Evolutionary conservation across 2,888 invertebrate species (phyloP), one percentile per base, ranked within the genome.

Genomic region (Labia minor): DNA sequence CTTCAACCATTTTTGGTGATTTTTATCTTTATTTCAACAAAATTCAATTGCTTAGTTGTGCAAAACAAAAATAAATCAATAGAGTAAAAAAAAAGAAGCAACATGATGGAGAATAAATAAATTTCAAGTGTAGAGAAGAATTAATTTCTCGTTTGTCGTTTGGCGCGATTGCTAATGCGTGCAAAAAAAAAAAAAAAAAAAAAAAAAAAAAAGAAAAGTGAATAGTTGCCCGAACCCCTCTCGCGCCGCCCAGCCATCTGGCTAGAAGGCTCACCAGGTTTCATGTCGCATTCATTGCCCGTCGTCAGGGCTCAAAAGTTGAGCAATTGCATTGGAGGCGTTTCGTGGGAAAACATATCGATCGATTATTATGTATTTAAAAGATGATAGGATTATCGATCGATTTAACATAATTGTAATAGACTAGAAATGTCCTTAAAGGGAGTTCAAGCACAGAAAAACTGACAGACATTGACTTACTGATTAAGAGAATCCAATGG

Each of bases 61-160:
- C 14, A 49, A 49, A 49, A 49, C 4, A 14, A 49, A 49, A 16
- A 16, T 6, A 3, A 8, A 26, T 8, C 4, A 26, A 26, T 8
- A 3, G 8, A 26, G 26, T 8, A 26, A 26, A 26, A n/a, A n/a
- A n/a, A n/a, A n/a, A n/a, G n/a, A n/a, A n/a, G n/a, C n/a, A n/a
- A 26, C 26, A 26, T 6, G 26, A 26, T 26, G 8, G 8, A 26
- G 26, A 26, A 26, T 26, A 16, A 49, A 49, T 49, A 49, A 49
- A 49, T 49, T 49, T 49, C 14, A 49, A 49, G 49, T 49, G 16
- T n/a, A 49, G 4, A 8, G 16, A 16, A 49, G 49, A 49, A 49
- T 49, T 49, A 49, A 49, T 49, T 49, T 49, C 49, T 49, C 49
- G 49, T 49, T 49, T 49, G 49, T 49, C 49, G 49, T 49, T 49